These are phyloP conservation scores for Aphaenogaster ashmeadi DNA, from an alignment of 1,140 invertebrate species.

Conservation along the genomic window DNA sequence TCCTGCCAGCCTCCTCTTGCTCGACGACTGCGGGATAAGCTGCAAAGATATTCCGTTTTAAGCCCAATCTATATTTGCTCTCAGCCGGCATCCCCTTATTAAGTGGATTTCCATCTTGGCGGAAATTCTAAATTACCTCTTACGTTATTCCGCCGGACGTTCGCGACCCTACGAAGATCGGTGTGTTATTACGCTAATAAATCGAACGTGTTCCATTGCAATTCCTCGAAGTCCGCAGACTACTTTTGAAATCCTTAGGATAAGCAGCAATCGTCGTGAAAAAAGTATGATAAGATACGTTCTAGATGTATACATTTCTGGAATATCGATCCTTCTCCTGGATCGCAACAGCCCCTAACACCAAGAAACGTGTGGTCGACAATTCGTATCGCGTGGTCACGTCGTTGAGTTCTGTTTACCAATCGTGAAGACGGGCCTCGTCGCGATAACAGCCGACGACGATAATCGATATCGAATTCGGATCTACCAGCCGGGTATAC, in stretches of 20 bases:
- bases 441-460: slow-evolving; percentile 8
- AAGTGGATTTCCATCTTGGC: slow-evolving; percentile 65
- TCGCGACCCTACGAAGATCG: neutral
- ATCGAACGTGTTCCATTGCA: neutral
- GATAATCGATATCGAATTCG: slow-evolving; percentile 50
- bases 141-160: neutral
- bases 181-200: neutral
- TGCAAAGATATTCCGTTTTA: slow-evolving; percentile 72
- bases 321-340: neutral
- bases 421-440: slow-evolving; percentile 12
- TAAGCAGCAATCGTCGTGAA: neutral
- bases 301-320: neutral
- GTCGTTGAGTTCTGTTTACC: slow-evolving; percentile 21
- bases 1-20: slow-evolving; percentile 42
- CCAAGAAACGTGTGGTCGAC: slow-evolving; percentile 17
- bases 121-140: slow-evolving; percentile 64
- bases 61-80: slow-evolving; percentile 73
- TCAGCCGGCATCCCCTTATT: slow-evolving; percentile 50
- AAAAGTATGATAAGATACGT: neutral
- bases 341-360: neutral
- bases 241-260: neutral
- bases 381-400: slow-evolving; percentile 26
- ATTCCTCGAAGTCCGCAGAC: neutral
- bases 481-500: slow-evolving; percentile 13
- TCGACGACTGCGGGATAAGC: slow-evolving; percentile 60